Evolutionary conservation across 2,113 vertebrate species (phyloP), one percentile per base, ranked within the genome.

Genomic region (Labeo rohita): DNA sequence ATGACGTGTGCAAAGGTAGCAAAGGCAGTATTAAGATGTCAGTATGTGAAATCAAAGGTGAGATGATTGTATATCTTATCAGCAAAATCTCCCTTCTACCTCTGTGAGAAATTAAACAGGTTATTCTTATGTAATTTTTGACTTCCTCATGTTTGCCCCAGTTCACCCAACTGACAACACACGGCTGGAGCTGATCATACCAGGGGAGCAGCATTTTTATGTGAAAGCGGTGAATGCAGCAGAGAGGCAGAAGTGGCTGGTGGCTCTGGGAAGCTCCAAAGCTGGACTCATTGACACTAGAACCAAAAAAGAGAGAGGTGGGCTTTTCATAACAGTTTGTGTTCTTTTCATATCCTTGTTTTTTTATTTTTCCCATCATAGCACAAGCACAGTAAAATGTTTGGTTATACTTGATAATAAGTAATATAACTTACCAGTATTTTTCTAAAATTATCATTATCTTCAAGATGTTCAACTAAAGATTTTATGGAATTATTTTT

Each of bases 21-120:
- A 99, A 98, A 90, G 97, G 98, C 89, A 98, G 97, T 93, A 98
- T 99, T 88, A 97, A 98, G 89, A 98, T 99, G 97, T 97, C 97
- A 0, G 97, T 98, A 66, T 98, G 97, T 92, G 98, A 99, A 91
- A 99, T 99, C 87, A 97, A 98, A 97, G 98, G 97, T 99, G 87
- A 90, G 91, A 34, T 34, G 18, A 76, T 18, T 8, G 34, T 23
- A 0, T 59, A 11, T 21, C 18, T 39, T 1, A 49, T 23, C 7
- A 18, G 36, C n/a, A 10, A 43, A 47, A 66, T 49, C 50, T 65
- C 59, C 36, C 5, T 72, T n/a, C n/a, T 28, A 10, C 49, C 2
- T 43, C 0, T 81, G 23, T 1, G 10, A 82, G 18, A 80, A 28
- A 45, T 21, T 8, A 83, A 76, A 21, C 72, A 3, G 45, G 39